Conservation (phyloP, 1,140 invertebrate species). For the Coboldia fuscipes region DNA sequence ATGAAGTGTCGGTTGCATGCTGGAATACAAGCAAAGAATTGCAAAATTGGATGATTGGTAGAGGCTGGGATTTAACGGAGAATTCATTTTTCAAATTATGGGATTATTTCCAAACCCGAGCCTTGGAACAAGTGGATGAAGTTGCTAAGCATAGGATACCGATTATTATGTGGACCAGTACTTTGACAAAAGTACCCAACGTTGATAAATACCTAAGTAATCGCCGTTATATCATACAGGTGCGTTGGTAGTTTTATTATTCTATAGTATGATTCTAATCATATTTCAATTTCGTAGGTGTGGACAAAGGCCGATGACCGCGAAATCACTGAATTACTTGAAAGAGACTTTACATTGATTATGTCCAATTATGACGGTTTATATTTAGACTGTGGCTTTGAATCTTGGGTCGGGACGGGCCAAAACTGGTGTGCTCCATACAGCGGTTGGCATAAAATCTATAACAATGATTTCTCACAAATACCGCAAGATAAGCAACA, state of each 20-base stretch:
- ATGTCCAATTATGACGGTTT: conserved; percentile 35
- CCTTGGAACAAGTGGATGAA: conserved; percentile 29
- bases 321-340: conserved; percentile 23
- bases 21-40: conserved; percentile 45
- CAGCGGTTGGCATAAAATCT: conserved; percentile 35
- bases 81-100: conserved; percentile 42
- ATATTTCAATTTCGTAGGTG: conserved; percentile 16
- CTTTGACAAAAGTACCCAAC: conserved; percentile 24
- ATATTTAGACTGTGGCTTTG: conserved; percentile 35
- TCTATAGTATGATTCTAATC: too few species aligned
- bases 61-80: conserved; percentile 28
- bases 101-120: conserved; percentile 42
- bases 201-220: conserved; percentile 25
- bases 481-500: conserved; percentile 29
- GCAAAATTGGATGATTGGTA: conserved; percentile 35
- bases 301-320: conserved; percentile 25
- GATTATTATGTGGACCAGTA: conserved; percentile 33
- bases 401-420: conserved; percentile 23
- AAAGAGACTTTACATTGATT: conserved; percentile 28
- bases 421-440: conserved; percentile 39
- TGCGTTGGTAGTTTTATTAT: conserved; percentile 2
- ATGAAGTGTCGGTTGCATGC: conserved; percentile 48
- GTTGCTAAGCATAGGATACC: conserved; percentile 18
- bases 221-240: conserved; percentile 32
- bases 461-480: conserved; percentile 22